These are phyloP conservation scores for Beris morrisii DNA, from an alignment of 2,888 invertebrate genomes.

Conservation along the genomic window DNA sequence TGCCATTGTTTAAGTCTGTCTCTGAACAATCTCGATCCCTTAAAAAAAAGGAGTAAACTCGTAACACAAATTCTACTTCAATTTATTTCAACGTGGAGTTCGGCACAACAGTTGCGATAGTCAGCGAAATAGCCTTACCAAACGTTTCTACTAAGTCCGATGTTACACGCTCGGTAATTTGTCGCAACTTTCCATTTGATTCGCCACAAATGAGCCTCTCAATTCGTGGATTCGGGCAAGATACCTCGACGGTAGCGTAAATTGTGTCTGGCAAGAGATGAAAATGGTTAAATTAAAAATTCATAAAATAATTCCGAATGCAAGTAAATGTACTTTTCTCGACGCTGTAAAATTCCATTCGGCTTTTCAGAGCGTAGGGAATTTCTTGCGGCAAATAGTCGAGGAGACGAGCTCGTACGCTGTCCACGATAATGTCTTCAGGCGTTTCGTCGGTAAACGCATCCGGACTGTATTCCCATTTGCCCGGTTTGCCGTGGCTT, in stretches of 20 bases:
- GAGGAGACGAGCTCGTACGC: constrained; percentile 80
- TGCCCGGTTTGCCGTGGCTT: constrained; percentile 62
- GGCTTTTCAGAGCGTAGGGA: constrained; percentile 73
- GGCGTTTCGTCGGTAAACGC: constrained; percentile 75
- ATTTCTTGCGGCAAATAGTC: constrained; percentile 83
- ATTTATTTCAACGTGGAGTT: constrained; percentile 30
- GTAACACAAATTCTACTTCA: no score
- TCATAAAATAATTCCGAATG: background rate
- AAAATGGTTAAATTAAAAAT: constrained; percentile 1
- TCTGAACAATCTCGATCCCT: no score
- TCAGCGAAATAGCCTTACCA: constrained; percentile 59
- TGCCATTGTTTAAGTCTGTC: no score
- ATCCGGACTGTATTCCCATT: constrained; percentile 69
- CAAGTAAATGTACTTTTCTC: constrained; percentile 56
- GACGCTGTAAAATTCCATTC: constrained; percentile 68
- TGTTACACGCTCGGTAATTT: constrained; percentile 68
- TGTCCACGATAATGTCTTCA: constrained; percentile 68
- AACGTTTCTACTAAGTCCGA: constrained; percentile 68
- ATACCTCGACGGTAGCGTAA: constrained; percentile 62
- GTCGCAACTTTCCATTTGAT: constrained; percentile 68
- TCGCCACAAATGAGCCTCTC: constrained; percentile 69
- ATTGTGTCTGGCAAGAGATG: constrained; percentile 57
- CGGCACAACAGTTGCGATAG: constrained; percentile 48
- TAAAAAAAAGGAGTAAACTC: no score
- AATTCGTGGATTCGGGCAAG: constrained; percentile 66